These are phyloP conservation scores for Dendrocincla tyrannina DNA, from an alignment of 2,797 vertebrate genomes.

Conservation along the genomic window DNA sequence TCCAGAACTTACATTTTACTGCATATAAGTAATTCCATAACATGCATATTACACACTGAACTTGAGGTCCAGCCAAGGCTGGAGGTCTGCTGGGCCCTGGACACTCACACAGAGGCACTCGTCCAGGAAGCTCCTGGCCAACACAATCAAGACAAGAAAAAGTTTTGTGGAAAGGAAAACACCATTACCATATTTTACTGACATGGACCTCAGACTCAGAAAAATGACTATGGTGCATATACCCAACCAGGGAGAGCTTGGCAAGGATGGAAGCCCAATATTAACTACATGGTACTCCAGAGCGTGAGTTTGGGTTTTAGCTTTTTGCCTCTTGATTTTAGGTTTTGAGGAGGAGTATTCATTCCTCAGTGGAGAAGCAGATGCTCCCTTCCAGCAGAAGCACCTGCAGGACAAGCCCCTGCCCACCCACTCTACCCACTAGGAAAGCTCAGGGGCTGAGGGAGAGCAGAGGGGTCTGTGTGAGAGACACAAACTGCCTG, in stretches of 20 bases:
- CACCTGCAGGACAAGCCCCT: neutral
- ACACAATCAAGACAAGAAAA: slow-evolving; percentile 30
- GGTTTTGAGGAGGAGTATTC: neutral
- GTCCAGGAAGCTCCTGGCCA: slow-evolving; percentile 45
- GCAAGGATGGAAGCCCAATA: neutral
- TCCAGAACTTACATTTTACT: slow-evolving; percentile 40
- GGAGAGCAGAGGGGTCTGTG: rapidly evolving
- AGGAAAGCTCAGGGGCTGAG: neutral
- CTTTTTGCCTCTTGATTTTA: neutral
- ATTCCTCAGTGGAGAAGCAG: neutral
- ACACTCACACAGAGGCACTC: neutral
- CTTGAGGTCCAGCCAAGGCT: slow-evolving; percentile 57
- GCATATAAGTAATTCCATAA: slow-evolving; percentile 38
- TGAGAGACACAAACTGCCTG: neutral
- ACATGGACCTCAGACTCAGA: neutral
- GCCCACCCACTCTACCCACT: neutral
- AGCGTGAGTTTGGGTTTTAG: neutral
- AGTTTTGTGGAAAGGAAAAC: slow-evolving; percentile 15
- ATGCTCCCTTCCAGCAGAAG: neutral
- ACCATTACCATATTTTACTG: neutral
- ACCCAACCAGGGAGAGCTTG: neutral
- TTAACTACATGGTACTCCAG: neutral
- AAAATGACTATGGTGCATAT: neutral
- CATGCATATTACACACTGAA: slow-evolving; percentile 22
- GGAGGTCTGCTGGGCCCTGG: slow-evolving; percentile 49